Evolutionary conservation across 2,113 vertebrate species (phyloP).

Genomic region (Menidia beryllina): DNA sequence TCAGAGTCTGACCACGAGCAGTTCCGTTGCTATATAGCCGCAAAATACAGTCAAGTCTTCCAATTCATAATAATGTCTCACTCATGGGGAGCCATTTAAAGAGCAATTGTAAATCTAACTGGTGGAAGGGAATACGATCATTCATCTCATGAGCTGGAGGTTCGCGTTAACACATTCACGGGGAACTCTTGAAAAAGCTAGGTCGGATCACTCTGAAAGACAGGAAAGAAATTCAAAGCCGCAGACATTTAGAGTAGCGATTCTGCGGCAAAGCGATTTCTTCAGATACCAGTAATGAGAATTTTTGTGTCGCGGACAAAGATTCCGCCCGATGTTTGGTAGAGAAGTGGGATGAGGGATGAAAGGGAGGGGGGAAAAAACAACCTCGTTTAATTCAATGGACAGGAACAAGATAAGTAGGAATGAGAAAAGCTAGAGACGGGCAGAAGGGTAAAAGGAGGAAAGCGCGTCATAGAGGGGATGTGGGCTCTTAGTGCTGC

Average conservation of each 20-base stretch:
- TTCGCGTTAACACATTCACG: slow-evolving; percentile 12
- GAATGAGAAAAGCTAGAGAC: slow-evolving; percentile 19
- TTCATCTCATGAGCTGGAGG: slow-evolving; percentile 23
- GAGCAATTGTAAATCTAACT: slow-evolving; percentile 14
- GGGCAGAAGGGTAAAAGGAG: slow-evolving; percentile 13
- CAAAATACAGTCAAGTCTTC: slow-evolving; percentile 9
- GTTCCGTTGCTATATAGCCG: not conserved
- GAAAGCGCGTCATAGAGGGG: slow-evolving; percentile 33
- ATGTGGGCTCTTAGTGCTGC: slow-evolving; percentile 36
- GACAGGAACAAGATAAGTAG: slow-evolving; percentile 52
- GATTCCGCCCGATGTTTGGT: slow-evolving; percentile 46
- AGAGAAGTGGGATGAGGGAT: slow-evolving; percentile 4
- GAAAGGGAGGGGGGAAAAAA: not conserved
- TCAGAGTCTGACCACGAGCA: slow-evolving; percentile 25
- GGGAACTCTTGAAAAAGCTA: not conserved
- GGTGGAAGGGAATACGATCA: slow-evolving; percentile 1
- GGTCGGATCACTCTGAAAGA: not conserved
- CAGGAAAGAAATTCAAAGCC: not conserved
- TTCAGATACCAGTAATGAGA: slow-evolving; percentile 38
- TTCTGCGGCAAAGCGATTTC: slow-evolving; percentile 9
- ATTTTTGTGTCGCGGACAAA: slow-evolving; percentile 33
- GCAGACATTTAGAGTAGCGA: not conserved
- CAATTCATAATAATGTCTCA: slow-evolving; percentile 6
- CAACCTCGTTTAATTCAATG: slow-evolving; percentile 6
- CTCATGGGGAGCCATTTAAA: slow-evolving; percentile 12